These are phyloP conservation scores for Esox niger DNA, from an alignment of 2,113 vertebrate genomes.

Conservation along the genomic window DNA sequence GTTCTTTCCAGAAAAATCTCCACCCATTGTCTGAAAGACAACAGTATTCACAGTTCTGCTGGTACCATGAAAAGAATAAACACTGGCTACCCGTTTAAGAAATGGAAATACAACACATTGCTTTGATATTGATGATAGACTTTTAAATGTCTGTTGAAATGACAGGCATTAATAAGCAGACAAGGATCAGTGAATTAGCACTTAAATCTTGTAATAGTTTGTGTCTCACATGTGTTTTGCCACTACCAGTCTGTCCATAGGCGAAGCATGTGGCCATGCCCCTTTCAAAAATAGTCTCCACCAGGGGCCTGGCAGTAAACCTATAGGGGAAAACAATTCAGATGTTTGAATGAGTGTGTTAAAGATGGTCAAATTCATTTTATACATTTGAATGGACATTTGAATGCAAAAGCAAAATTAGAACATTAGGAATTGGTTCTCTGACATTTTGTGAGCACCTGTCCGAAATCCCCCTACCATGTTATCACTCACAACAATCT, in stretches of 20 bases:
- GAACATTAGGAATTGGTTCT: too few species aligned
- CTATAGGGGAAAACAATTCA: conserved; percentile 61
- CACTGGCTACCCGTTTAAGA: too few species aligned
- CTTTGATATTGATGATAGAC: background rate
- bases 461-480: too few species aligned
- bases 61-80: too few species aligned
- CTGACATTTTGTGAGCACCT: too few species aligned
- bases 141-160: too few species aligned
- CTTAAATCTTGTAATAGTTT: background rate
- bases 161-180: background rate
- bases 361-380: too few species aligned
- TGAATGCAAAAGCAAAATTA: too few species aligned
- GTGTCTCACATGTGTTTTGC: conserved; percentile 93
- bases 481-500: too few species aligned
- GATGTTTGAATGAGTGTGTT: too few species aligned
- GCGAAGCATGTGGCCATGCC: conserved; percentile 99
- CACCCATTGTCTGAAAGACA: conserved; percentile 90
- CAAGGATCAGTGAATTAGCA: background rate
- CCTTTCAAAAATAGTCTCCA: conserved; percentile 97
- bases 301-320: conserved; percentile 94
- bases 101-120: too few species aligned
- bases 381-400: too few species aligned
- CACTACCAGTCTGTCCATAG: conserved; percentile 97
- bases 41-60: background rate
- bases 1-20: conserved; percentile 97